Percentiles rank a stretch among this genome's conserved stretches.
Conservation (phyloP, 2,888 invertebrate species). For the Phasia obesa region DNA sequence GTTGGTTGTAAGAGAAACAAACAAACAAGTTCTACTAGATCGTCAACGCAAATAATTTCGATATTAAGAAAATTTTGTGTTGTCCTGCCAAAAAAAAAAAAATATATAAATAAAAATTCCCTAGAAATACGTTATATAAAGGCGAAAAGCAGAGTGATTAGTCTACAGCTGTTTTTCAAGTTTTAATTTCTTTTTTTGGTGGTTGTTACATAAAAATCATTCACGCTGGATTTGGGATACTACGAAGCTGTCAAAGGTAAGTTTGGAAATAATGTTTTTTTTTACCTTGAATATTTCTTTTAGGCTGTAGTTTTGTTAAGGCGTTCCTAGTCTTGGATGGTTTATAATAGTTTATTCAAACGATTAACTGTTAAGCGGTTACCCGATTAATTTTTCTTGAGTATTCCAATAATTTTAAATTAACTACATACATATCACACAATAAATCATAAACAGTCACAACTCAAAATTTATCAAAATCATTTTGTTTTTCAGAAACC, state of each 20-base stretch:
- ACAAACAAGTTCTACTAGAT: constrained; percentile 57
- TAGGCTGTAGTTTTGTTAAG: too few relatives aligned
- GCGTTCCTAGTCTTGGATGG: too few relatives aligned
- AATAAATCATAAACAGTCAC: too few relatives aligned
- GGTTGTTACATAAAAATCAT: constrained; percentile 75
- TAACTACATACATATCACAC: too few relatives aligned
- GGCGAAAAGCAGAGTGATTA: not conserved
- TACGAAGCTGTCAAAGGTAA: constrained; percentile 83
- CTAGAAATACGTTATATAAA: not conserved
- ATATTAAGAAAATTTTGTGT: constrained; percentile 37
- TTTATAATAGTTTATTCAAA: too few relatives aligned
- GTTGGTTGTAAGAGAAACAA: not conserved
- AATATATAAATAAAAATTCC: constrained; percentile 21
- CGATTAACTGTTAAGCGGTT: too few relatives aligned
- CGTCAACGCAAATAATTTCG: constrained; percentile 27
- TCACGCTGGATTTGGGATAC: constrained; percentile 83
- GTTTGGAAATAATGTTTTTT: constrained; percentile 13
- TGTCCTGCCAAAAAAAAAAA: constrained; percentile 24
- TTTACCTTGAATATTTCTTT: not conserved
- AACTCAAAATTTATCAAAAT: too few relatives aligned
- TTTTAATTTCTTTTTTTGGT: constrained; percentile 33
- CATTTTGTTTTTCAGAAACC: too few relatives aligned
- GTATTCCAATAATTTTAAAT: too few relatives aligned
- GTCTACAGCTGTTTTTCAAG: too few relatives aligned
- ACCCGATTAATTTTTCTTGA: too few relatives aligned